Base-by-base conservation (phyloP, 2,113 vertebrate species). In the Megaleporinus macrocephalus region DNA sequence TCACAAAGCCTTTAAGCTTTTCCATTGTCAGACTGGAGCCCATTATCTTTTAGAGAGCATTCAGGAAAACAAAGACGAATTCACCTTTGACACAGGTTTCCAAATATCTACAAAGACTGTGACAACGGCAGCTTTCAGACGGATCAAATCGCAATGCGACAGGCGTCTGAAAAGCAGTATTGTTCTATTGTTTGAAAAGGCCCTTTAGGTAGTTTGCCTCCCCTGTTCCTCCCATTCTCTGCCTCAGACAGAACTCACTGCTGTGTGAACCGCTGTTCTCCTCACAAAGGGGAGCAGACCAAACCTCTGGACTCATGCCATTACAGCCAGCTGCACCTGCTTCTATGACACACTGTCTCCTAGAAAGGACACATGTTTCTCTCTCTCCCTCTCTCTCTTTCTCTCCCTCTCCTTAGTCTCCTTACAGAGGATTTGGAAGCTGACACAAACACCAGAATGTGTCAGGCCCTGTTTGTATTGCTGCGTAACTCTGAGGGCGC, bases 181-280 rank as follows among this genome's bases (percentile, higher is more conserved):
- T 41, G 80, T 47, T 82, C 73, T 69, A 74, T 86, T 83, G 57
- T 86, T 62, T 49, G 41, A 55, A 62, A 53, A 49, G 49, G 70
- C 63, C 57, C 18, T 76, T 47, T 30, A 83, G 80, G 76, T 72
- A 66, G 65, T 79, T 83, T 59, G 53, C 66, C 68, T 51, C 61
- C 75, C 53, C 41, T 76, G 73, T 76, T 78, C 76, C 57, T 9
- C 29, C 51, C 66, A 47, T 66, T 63, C 74, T 53, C 74, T 26
- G 15, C 51, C 55, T 44, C 57, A 74, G 41, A 51, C n/a, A 70
- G 29, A 26, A 27, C 30, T 57, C 2, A 20, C 9, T 59, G 66
- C 78, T 61, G 78, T n/a, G 53, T 24, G 33, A 63, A 41, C 22
- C 70, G 26, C 26, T 61, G 69, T 74, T 62, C 49, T 68, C 30